phyloP scores from a whole-genome alignment of 1,140 invertebrate species.

The Caerostris darwini region DNA sequence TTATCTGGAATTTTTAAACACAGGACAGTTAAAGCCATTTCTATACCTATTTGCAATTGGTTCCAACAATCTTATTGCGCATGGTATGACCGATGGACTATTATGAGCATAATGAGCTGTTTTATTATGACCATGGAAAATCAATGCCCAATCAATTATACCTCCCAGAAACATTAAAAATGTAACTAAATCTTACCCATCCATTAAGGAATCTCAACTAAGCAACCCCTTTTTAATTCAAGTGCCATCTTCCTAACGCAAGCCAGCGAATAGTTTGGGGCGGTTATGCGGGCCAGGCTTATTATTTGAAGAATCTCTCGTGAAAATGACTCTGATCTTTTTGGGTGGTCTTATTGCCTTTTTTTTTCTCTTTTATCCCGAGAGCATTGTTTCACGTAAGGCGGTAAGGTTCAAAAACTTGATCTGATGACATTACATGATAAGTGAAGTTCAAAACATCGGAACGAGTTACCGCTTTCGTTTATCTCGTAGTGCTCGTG shows the following conservation, averaged over 20 bases:
- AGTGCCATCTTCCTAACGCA: neutral
- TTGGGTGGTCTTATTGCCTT: constrained; percentile 11
- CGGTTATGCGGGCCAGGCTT: neutral
- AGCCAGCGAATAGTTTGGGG: neutral
- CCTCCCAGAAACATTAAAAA: neutral
- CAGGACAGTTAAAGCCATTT: no score
- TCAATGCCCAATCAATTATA: neutral
- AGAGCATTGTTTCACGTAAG: neutral
- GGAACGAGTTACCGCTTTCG: no score
- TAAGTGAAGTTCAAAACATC: neutral
- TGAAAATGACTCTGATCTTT: neutral
- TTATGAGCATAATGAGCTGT: neutral
- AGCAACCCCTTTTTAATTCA: neutral
- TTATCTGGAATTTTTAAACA: no score
- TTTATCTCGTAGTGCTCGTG: no score
- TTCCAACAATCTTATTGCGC: no score
- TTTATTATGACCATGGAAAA: neutral
- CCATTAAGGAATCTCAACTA: neutral
- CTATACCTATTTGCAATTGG: no score
- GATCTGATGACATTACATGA: constrained; percentile 1
- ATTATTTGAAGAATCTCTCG: neutral
- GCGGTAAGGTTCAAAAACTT: neutral
- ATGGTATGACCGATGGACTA: no score
- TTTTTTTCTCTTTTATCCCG: no score
- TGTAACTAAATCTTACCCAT: neutral